A percentile compares a stretch with the other conserved stretches of the same genome.
Evolutionary conservation across 2,113 vertebrate species (phyloP).

Genomic region (Fregetta grallaria): DNA sequence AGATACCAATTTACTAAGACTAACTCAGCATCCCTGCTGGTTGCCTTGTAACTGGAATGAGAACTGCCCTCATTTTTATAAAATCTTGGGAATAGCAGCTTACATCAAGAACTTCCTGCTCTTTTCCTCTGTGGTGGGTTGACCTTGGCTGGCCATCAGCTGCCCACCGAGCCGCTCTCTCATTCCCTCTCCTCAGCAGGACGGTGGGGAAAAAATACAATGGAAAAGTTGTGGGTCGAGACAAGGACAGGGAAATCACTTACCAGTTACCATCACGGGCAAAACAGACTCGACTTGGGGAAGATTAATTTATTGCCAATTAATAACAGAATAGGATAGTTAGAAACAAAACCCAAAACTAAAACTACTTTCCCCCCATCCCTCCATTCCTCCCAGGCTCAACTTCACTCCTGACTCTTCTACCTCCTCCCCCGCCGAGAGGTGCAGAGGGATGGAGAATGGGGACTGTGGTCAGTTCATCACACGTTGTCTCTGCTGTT

Average conservation of each 20-base stretch:
- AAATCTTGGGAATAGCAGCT: not conserved
- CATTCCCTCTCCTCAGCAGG: not conserved
- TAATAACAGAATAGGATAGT: not conserved
- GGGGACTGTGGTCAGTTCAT: not conserved
- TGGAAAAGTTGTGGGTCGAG: accelerated
- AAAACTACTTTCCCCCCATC: not conserved
- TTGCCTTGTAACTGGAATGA: not conserved
- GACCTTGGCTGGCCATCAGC: not conserved
- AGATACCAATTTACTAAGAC: not conserved
- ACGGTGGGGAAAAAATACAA: not conserved
- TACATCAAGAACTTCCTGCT: not conserved
- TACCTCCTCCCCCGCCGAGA: accelerated
- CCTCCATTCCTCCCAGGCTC: not conserved
- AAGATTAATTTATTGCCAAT: not conserved
- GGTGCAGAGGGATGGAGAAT: accelerated
- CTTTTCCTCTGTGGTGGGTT: not conserved
- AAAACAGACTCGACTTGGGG: not conserved
- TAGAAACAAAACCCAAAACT: not conserved
- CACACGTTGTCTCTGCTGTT: accelerated
- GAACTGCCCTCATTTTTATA: not conserved
- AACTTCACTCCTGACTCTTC: not conserved
- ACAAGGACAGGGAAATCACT: not conserved
- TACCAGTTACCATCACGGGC: not conserved
- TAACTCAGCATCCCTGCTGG: not conserved
- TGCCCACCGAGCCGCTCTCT: not conserved